A percentile compares a stretch with the other conserved stretches of the same genome.
Conservation (phyloP, 2,113 vertebrate species). For the Sceloporus tristichus region DNA sequence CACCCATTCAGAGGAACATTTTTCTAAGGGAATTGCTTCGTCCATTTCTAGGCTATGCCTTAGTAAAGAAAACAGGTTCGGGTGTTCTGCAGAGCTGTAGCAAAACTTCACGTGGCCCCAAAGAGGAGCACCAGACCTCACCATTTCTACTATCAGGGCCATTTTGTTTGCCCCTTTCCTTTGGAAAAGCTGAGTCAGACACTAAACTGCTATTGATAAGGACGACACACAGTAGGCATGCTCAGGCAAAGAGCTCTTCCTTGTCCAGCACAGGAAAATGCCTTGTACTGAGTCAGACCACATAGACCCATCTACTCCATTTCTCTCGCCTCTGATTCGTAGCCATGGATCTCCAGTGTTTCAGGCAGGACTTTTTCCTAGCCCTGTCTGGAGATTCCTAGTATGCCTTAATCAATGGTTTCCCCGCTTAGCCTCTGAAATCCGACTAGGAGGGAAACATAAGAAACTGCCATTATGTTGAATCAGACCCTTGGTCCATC, state of each 20-base stretch:
- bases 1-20: neutral
- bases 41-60: neutral
- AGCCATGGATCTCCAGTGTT: no score
- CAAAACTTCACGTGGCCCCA: neutral
- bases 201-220: neutral
- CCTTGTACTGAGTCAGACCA: no score
- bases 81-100: neutral
- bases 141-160: no score
- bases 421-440: no score
- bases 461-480: no score
- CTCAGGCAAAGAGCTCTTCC: neutral
- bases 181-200: neutral
- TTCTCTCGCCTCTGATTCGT: no score
- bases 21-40: neutral
- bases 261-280: conserved; percentile 19
- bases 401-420: no score
- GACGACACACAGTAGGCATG: neutral
- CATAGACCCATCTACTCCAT: no score
- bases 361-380: no score
- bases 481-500: no score
- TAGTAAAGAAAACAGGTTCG: neutral
- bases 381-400: no score
- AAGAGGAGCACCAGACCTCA: neutral
- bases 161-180: neutral
- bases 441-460: no score